A percentile compares a stretch with the other conserved stretches of the same genome.
Evolutionary conservation across 1,140 invertebrate species (phyloP).

Genomic region (Ganaspis sp.): DNA sequence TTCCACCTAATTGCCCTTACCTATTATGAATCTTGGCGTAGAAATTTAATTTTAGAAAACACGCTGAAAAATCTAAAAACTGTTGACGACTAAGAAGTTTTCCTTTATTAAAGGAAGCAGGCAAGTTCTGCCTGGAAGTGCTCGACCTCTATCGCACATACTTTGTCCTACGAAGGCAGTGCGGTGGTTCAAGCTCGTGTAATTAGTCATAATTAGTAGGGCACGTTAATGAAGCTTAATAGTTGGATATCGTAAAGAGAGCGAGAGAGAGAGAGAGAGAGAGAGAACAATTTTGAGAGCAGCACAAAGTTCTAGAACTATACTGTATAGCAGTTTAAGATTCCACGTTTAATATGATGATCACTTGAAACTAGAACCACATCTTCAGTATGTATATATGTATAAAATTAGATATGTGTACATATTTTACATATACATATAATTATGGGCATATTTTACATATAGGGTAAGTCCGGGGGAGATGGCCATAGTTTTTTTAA

Average conservation of each 20-base stretch:
- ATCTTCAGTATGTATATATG: not conserved
- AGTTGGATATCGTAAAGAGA: conserved; percentile 1
- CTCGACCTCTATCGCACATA: not conserved
- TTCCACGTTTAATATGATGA: not conserved
- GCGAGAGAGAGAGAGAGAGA: not conserved
- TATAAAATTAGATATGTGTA: not conserved
- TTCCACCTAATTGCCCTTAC: too few relatives aligned
- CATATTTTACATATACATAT: too few relatives aligned
- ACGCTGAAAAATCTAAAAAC: not conserved
- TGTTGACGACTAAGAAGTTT: not conserved
- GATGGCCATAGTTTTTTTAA: too few relatives aligned
- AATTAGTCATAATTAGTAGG: conserved; percentile 26
- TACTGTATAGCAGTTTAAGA: not conserved
- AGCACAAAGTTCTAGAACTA: not conserved
- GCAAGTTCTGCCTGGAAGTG: not conserved
- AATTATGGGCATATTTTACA: too few relatives aligned
- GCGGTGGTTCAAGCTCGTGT: conserved; percentile 13
- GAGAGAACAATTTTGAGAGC: not conserved
- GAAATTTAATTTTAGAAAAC: not conserved
- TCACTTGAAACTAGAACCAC: not conserved
- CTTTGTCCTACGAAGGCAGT: not conserved
- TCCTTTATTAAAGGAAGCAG: conserved; percentile 15
- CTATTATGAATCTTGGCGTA: not conserved
- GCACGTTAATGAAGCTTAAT: conserved; percentile 26
- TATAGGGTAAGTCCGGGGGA: too few relatives aligned